phyloP scores from a whole-genome alignment of 2,113 vertebrate species.

The Fulmarus glacialis region DNA sequence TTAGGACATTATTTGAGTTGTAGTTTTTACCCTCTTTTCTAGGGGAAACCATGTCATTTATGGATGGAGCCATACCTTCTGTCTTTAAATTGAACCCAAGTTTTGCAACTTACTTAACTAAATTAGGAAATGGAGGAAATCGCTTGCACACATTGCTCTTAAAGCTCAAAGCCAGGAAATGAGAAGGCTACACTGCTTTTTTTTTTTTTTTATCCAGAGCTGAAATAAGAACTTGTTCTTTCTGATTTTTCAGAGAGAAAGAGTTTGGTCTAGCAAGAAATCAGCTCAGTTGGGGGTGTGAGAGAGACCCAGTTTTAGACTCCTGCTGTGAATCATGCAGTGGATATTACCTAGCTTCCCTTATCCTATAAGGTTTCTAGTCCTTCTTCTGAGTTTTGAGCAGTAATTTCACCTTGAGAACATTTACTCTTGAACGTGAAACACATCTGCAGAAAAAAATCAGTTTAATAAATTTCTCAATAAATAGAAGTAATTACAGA shows the following conservation, averaged over 20 bases:
- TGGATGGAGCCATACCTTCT: not conserved
- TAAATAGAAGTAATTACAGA: not conserved
- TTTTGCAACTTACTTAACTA: not conserved
- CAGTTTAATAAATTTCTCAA: not conserved
- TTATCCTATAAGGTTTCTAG: not conserved
- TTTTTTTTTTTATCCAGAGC: not conserved
- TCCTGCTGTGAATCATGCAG: constrained; percentile 1
- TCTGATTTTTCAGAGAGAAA: not conserved
- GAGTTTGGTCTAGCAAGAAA: constrained; percentile 31
- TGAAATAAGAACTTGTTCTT: constrained; percentile 8
- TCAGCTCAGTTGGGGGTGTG: not conserved
- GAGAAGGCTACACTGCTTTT: not conserved
- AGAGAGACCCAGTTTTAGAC: constrained; percentile 18
- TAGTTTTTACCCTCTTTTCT: not conserved
- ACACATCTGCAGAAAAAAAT: not conserved
- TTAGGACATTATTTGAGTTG: not conserved
- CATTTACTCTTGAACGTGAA: not conserved
- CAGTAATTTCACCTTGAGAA: not conserved
- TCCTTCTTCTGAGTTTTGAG: not conserved
- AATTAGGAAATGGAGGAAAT: constrained; percentile 23
- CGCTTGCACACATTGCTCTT: not conserved
- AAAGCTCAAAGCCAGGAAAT: constrained; percentile 42
- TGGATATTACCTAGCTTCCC: not conserved
- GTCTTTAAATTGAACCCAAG: not conserved
- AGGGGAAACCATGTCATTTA: not conserved